Base-by-base conservation (phyloP, 1,140 invertebrate genomes). In the Drosophila littoralis region DNA sequence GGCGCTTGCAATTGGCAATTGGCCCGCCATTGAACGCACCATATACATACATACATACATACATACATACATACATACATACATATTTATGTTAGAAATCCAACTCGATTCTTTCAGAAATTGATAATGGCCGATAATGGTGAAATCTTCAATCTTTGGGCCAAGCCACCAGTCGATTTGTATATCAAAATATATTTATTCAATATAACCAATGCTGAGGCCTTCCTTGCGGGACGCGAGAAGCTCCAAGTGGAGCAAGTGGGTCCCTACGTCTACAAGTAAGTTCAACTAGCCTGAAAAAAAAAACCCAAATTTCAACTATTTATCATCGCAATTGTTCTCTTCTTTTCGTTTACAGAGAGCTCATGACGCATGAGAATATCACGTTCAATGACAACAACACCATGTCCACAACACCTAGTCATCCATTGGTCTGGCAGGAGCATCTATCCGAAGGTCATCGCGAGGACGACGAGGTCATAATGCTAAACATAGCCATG, bases 251-350 rank as follows among this genome's bases (percentile, higher is more conserved):
- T 98, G 4, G 90, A 95, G 81, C 95, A 98, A 94, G 94, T 96
- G 51, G 98, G 98, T 0, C 98, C 98, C 0, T 98, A 98, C 91
- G 96, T 97, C 7, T 99, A 98, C 93, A 96, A 94, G 97, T 98
- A 93, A 94, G 93, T 93, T 8, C 1, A 1, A 15, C 22, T 0
- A 28, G 22, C 22, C 22, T 22, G 17, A 17, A 17, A 1, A 17
- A 17, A 17, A 17, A 17, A 17, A 0, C 17, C 0, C 22, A 28
- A 28, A 5, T 28, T 12, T 9, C 8, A 0, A 28, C n/a, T 48
- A 9, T 48, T 51, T 28, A 40, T 46, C 2, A 6, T 22, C 22
- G 22, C 22, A 28, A 28, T 28, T 36, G 12, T 51, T 22, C 76
- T 32, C 52, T 92, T 5, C 22, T 28, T 28, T 28, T 5, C 22